Evolutionary conservation across 2,113 vertebrate genomes (phyloP).

Genomic region (Oxyura jamaicensis): DNA sequence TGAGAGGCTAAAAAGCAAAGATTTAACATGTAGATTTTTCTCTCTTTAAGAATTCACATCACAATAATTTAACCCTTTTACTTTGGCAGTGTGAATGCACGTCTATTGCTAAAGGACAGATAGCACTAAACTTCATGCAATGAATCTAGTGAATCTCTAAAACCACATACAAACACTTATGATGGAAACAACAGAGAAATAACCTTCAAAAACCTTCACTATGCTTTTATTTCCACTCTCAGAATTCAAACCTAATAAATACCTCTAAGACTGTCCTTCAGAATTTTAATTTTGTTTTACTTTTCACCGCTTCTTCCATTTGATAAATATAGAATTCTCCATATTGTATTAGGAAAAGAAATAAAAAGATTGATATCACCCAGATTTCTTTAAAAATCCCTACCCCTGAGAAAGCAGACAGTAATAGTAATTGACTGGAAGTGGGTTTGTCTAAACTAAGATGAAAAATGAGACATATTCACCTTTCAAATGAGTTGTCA

Average conservation of each 20-base stretch:
- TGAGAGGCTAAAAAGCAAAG: neutral
- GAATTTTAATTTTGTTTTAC: neutral
- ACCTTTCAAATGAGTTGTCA: neutral
- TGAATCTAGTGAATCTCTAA: neutral
- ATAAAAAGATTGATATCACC: neutral
- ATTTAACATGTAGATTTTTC: neutral
- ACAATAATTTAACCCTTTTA: neutral
- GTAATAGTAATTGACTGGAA: neutral
- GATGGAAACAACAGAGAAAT: neutral
- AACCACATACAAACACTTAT: neutral
- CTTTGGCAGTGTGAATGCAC: neutral
- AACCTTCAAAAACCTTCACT: no score
- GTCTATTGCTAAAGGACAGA: neutral
- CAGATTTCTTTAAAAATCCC: neutral
- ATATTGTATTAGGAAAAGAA: neutral
- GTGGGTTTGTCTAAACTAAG: neutral
- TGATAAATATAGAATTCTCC: neutral
- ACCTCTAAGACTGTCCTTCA: neutral
- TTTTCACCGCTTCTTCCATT: neutral
- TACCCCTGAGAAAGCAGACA: neutral
- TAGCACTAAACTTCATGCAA: neutral
- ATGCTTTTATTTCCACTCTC: neutral
- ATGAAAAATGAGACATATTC: neutral
- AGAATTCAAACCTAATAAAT: neutral
- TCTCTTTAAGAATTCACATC: neutral